These are phyloP conservation scores for Pantherophis vulpinus DNA, from an alignment of 2,797 vertebrate species.

Conservation along the genomic window DNA sequence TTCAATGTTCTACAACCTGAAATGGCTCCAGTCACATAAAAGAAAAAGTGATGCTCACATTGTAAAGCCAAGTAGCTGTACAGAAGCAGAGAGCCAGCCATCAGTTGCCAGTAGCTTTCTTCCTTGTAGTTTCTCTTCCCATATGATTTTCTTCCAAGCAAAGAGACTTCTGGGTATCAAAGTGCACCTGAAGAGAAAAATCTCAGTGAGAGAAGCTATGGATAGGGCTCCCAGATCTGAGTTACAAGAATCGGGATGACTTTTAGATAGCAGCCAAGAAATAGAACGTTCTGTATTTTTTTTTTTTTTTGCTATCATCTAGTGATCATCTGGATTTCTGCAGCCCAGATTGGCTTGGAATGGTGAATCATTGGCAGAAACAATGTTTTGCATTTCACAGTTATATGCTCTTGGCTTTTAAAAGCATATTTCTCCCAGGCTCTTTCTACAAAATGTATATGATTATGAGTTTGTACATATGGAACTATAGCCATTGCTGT, in stretches of 20 bases:
- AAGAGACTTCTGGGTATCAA: not conserved
- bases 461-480: not conserved
- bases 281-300: not conserved
- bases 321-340: not conserved
- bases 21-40: not conserved
- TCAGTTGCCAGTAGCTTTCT: not conserved
- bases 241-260: not conserved
- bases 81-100: not conserved
- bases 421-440: not conserved
- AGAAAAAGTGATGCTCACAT: not conserved
- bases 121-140: not conserved
- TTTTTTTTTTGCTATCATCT: not conserved
- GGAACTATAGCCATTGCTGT: not conserved
- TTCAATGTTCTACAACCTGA: not conserved
- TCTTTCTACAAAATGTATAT: not conserved
- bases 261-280: not conserved
- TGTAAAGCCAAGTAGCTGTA: not conserved
- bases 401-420: not conserved
- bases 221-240: not conserved
- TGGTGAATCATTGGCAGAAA: not conserved
- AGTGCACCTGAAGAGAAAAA: not conserved
- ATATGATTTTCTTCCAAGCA: not conserved
- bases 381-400: not conserved
- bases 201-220: not conserved
- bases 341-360: not conserved